Conservation (phyloP, 2,797 vertebrate genomes). For the Sebastes cheni region DNA sequence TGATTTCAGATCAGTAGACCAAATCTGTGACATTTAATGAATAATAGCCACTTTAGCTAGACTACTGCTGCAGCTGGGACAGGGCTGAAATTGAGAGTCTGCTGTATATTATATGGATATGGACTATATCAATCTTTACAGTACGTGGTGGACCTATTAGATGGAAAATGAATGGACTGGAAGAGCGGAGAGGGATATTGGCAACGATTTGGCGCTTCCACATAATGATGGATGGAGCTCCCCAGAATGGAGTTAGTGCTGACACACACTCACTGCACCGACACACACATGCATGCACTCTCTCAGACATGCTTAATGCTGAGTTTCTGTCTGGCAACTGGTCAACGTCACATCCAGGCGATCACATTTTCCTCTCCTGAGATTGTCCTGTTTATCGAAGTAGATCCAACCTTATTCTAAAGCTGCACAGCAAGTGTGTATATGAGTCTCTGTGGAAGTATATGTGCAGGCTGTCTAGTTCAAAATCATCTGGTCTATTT, state of each 20-base stretch:
- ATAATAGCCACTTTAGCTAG: conserved; percentile 38
- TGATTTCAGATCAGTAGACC: conserved; percentile 28
- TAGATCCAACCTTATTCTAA: background rate
- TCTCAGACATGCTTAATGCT: conserved; percentile 13
- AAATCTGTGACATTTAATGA: conserved; percentile 44
- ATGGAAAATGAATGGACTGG: conserved; percentile 49
- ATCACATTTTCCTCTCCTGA: conserved; percentile 2
- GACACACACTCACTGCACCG: background rate
- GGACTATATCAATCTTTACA: conserved; percentile 62
- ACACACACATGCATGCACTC: background rate
- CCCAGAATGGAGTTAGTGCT: background rate
- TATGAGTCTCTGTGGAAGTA: conserved; percentile 1
- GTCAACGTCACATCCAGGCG: background rate
- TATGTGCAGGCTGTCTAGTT: conserved; percentile 15
- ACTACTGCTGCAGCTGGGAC: background rate
- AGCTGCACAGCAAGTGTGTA: background rate
- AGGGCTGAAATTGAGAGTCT: conserved; percentile 13
- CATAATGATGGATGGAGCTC: conserved; percentile 55
- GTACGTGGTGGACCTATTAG: conserved; percentile 38
- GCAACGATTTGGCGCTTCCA: conserved; percentile 42
- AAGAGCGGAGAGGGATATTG: conserved; percentile 47
- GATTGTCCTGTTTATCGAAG: background rate
- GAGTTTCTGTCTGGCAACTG: conserved; percentile 35
- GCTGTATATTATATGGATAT: conserved; percentile 35
- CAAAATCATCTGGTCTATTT: conserved; percentile 53